Evolutionary conservation across 2,888 invertebrate genomes (phyloP).

Genomic region (Liodrosophila aerea): DNA sequence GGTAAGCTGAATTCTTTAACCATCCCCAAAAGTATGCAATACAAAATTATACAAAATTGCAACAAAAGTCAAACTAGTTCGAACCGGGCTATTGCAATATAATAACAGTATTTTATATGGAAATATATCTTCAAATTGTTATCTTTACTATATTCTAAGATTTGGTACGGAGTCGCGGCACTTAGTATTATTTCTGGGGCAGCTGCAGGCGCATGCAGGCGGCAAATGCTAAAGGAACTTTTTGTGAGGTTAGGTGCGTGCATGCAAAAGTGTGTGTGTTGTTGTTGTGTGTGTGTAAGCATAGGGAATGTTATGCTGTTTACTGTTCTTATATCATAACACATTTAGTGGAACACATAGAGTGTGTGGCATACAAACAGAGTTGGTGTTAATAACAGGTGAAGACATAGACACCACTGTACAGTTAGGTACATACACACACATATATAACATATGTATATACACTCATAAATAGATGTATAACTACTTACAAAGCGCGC

Average conservation of each 20-base stretch:
- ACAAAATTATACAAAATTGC: too few relatives aligned
- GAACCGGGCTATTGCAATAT: too few relatives aligned
- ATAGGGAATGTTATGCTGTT: constrained; percentile 7
- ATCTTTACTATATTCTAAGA: constrained; percentile 2
- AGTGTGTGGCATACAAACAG: too few relatives aligned
- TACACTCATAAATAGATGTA: constrained; percentile 13
- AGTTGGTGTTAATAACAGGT: constrained; percentile 12
- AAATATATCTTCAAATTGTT: too few relatives aligned
- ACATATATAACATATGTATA: constrained; percentile 7
- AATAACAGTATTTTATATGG: too few relatives aligned
- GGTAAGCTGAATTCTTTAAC: too few relatives aligned
- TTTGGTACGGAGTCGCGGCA: too few relatives aligned
- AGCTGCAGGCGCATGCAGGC: constrained; percentile 51
- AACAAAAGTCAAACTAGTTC: too few relatives aligned
- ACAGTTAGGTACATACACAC: constrained; percentile 5
- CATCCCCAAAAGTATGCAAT: too few relatives aligned
- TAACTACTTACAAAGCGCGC: constrained; percentile 83
- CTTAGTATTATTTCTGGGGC: constrained; percentile 2
- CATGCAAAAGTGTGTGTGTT: constrained; percentile 15
- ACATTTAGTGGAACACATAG: constrained; percentile 10
- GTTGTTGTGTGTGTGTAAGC: too few relatives aligned
- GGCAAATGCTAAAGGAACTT: constrained; percentile 7
- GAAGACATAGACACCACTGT: constrained; percentile 23
- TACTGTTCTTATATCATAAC: background rate
- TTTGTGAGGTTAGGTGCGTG: too few relatives aligned